These are phyloP conservation scores for Pygmarrhopalites habei DNA, from an alignment of 1,140 invertebrate species.

Conservation along the genomic window DNA sequence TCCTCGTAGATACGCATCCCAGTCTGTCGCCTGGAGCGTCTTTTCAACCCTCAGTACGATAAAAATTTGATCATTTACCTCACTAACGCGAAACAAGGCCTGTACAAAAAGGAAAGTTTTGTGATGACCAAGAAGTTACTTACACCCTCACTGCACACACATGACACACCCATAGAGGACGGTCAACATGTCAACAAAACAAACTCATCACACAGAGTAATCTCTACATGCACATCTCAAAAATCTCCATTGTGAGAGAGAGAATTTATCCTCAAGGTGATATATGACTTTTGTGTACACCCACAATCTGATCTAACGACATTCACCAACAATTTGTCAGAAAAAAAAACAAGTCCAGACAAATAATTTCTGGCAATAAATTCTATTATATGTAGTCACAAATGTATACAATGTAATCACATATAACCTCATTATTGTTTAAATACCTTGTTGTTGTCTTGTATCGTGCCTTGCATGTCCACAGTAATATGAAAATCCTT, in stretches of 20 bases:
- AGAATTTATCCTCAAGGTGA: too few species aligned
- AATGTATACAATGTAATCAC: neutral
- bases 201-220: too few species aligned
- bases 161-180: neutral
- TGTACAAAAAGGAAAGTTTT: slow-evolving; percentile 43
- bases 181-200: neutral
- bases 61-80: slow-evolving; percentile 79
- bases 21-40: slow-evolving; percentile 74
- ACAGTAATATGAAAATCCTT: slow-evolving; percentile 69
- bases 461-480: slow-evolving; percentile 23
- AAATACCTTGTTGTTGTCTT: slow-evolving; percentile 25
- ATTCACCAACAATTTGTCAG: too few species aligned
- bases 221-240: too few species aligned
- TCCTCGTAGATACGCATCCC: slow-evolving; percentile 65
- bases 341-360: too few species aligned
- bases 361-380: too few species aligned
- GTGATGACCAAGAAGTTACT: neutral
- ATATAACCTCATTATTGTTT: neutral
- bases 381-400: too few species aligned
- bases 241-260: too few species aligned
- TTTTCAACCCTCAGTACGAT: slow-evolving; percentile 85
- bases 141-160: neutral
- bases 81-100: slow-evolving; percentile 72
- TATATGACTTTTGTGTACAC: too few species aligned
- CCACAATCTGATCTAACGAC: too few species aligned